Conservation (phyloP, 64 coral and sea anemone genomes). For the Stichodactyla mertensii region DNA sequence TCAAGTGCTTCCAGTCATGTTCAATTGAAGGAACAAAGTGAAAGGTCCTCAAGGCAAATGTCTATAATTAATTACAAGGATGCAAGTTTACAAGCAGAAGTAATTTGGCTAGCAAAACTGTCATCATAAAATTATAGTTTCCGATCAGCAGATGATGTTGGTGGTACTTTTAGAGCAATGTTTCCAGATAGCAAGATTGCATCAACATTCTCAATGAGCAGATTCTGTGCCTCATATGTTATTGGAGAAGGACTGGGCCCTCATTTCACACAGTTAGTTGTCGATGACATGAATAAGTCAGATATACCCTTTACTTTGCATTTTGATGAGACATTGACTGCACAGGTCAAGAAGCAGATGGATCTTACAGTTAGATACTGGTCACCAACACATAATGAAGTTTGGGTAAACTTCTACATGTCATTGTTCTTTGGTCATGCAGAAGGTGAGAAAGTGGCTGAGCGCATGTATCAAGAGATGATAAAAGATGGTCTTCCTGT, state of each 20-base stretch:
- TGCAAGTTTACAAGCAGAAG: conserved; percentile 56
- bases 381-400: conserved; percentile 64
- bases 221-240: conserved; percentile 43
- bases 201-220: conserved; percentile 51
- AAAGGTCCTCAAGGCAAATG: conserved; percentile 43
- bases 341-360: conserved; percentile 51
- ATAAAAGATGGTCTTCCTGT: conserved; percentile 52
- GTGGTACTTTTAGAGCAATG: conserved; percentile 44
- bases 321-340: conserved; percentile 49
- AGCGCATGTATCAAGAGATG: conserved; percentile 51
- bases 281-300: conserved; percentile 48
- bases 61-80: conserved; percentile 53
- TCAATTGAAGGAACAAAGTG: conserved; percentile 25
- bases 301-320: conserved; percentile 37
- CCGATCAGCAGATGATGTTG: conserved; percentile 59
- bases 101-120: conserved; percentile 66
- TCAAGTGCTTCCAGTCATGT: conserved; percentile 19
- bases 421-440: conserved; percentile 64
- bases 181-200: conserved; percentile 69
- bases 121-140: conserved; percentile 70
- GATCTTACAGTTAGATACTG: conserved; percentile 48
- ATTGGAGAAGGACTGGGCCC: conserved; percentile 66
- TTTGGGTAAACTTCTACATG: conserved; percentile 54
- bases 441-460: conserved; percentile 53
- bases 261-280: conserved; percentile 50